Base-by-base conservation (phyloP, 1,140 invertebrate genomes). In the Rhynchophorus ferrugineus region DNA sequence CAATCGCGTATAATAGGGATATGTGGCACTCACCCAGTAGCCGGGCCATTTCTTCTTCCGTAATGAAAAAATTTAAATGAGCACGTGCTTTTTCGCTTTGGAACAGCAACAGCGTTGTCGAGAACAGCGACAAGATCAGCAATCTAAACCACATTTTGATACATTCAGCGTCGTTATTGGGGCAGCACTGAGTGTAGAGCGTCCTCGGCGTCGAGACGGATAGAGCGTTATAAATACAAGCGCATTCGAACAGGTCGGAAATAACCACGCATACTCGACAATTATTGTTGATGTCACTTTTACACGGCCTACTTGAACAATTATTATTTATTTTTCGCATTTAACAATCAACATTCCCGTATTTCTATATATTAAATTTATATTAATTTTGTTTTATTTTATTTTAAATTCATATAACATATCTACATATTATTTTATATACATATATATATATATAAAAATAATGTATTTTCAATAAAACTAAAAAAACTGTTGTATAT, bases 21-120 rank as follows among this genome's bases (percentile, higher is more conserved):
- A 41, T 8, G 38, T 18, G 17, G 7, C 7, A 42, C 60, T 80
- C 72, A 86, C 83, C 83, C 68, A 86, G 70, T 56, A 86, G 74
- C 69, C 84, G 84, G 75, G 81, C 82, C 61, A 86, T 82, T 74
- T 86, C 83, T 41, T 79, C 76, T 67, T 84, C 78, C 67, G 81
- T 84, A 73, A 86, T 85, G 70, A 85, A 84, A 62, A 86, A 79
- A 67, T 86, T 84, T 54, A 85, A 75, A 74, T 85, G 82, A 64
- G 78, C 77, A 44, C 45, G 49, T 21, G 42, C 35, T 19, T 33
- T 51, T 11, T 54, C 42, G 38, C n/a, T 17, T 7, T 39, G 13
- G 5, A 39, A 17, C 11, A 41, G 39, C 16, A 49, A 24, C 20
- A 49, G 42, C 18, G 21, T 20, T 35, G 22, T 20, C 13, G 47